Evolutionary conservation across 2,888 invertebrate genomes (phyloP).

Genomic region (Lymantria monacha): DNA sequence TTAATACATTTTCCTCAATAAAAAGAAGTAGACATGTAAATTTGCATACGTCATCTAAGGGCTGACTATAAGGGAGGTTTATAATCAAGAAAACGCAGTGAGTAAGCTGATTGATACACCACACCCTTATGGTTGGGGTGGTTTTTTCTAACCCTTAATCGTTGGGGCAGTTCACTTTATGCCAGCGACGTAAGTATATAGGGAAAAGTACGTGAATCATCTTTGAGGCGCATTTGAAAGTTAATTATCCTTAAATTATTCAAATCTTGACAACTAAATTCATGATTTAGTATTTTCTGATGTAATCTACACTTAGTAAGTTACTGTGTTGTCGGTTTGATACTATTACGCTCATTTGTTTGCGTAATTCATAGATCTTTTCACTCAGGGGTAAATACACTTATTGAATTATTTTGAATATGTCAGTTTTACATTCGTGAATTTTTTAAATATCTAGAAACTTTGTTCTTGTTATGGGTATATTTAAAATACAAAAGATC

Average conservation of each 20-base stretch:
- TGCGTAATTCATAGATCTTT: too few relatives aligned
- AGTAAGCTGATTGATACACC: constrained; percentile 36
- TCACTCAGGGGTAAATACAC: too few relatives aligned
- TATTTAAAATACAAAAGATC: too few relatives aligned
- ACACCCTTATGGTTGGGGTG: constrained; percentile 28
- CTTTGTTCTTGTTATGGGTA: too few relatives aligned
- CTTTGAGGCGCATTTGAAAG: constrained; percentile 6
- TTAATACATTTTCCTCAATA: constrained; percentile 26
- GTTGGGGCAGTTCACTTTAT: constrained; percentile 21
- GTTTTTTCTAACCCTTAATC: constrained; percentile 26
- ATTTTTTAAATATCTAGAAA: too few relatives aligned
- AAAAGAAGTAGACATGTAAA: constrained; percentile 23
- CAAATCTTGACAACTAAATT: too few relatives aligned
- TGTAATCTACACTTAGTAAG: too few relatives aligned
- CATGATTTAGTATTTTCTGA: too few relatives aligned
- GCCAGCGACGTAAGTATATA: constrained; percentile 8
- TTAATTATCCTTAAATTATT: constrained; percentile 2
- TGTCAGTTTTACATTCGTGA: too few relatives aligned
- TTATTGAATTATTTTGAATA: too few relatives aligned
- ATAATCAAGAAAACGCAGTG: constrained; percentile 31
- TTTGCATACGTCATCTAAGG: constrained; percentile 38
- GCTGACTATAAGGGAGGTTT: constrained; percentile 24
- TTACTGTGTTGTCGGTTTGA: too few relatives aligned
- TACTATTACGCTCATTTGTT: too few relatives aligned
- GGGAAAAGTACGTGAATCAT: constrained; percentile 23